Evolutionary conservation across 35 echinoderm and acorn worm species (phyloP), one percentile per base, ranked within the genome.

Genomic region (Eucidaris tribuloides): DNA sequence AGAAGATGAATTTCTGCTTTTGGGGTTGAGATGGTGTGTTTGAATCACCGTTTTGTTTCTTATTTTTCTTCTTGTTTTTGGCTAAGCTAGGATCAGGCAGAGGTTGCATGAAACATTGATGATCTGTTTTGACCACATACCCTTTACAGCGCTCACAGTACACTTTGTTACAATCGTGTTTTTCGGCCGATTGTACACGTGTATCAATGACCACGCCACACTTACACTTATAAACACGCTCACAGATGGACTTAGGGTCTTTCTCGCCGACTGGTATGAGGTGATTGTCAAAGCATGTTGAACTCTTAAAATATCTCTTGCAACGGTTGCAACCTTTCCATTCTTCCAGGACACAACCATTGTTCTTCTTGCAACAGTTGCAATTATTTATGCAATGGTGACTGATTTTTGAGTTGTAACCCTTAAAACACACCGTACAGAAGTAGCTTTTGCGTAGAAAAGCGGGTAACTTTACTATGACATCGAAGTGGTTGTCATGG

Each of bases 1-100:
- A 95, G 46, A 95, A 95, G 11, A 95, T 78, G n/a, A 82, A 95
- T 24, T 74, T 81, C 7, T 37, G 43, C 28, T 1, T 72, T 33
- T 42, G 13, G 2, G 28, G n/a, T n/a, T n/a, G n/a, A n/a, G n/a
- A n/a, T n/a, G n/a, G n/a, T n/a, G n/a, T n/a, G n/a, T n/a, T n/a
- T n/a, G n/a, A n/a, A 15, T 82, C 24, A 18, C 15, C 5, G 22
- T 46, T 3, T 32, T 28, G 23, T 48, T 65, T 60, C 14, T 78
- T 64, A 5, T 24, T 56, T 2, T 14, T 35, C 41, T 79, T 60
- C 7, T 78, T 3, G 14, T 35, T 46, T 36, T 37, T 68, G 2
- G 19, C 44, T 6, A 63, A 22, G 11, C 49, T 61, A 62, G 24
- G 6, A 18, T 79, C 58, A 11, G n/a, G 20, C 2, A 88, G 25